Conservation (phyloP, 2,113 vertebrate genomes). For the Poecile atricapillus region DNA sequence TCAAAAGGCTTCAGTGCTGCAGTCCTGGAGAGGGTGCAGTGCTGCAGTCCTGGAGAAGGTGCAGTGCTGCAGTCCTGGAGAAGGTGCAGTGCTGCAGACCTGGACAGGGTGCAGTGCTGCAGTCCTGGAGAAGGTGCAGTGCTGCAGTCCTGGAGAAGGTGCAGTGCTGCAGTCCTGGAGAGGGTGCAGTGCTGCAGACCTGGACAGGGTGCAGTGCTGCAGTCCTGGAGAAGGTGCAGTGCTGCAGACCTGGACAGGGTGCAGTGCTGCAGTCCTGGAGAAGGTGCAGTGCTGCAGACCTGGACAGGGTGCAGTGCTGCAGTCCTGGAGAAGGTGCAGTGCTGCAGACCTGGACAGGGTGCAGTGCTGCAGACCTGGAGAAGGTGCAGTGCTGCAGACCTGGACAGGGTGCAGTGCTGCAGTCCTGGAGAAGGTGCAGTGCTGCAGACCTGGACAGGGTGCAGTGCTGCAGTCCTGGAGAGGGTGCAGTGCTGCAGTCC, state of each 20-base stretch:
- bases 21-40: background rate
- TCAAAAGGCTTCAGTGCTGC: background rate
- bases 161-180: background rate
- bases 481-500: no score
- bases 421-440: no score
- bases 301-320: no score
- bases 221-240: background rate
- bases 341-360: no score
- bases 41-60: background rate
- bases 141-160: background rate
- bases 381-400: no score
- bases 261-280: no score
- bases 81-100: background rate
- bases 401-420: no score
- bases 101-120: background rate
- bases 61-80: background rate
- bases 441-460: no score
- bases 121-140: fast-evolving
- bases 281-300: no score
- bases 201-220: background rate
- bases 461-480: no score
- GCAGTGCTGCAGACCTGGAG: no score
- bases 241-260: background rate
- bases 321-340: no score
- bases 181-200: background rate